Percentiles rank a stretch among this genome's conserved stretches.
Conservation (phyloP, 2,797 vertebrate genomes). For the Melanotaenia maccullochi region DNA sequence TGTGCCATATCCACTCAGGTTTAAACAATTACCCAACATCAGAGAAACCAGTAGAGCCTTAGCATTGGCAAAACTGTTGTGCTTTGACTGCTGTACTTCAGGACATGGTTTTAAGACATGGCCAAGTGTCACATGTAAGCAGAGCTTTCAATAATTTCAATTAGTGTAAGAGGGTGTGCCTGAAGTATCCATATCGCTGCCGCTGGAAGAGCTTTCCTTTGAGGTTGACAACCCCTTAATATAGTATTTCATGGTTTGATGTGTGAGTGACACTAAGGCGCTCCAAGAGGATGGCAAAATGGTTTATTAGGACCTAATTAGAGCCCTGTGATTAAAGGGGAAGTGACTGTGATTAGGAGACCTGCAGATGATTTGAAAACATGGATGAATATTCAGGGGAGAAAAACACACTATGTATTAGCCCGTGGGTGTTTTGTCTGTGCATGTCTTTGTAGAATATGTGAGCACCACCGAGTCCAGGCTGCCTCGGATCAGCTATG, state of each 20-base stretch:
- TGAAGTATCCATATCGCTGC: slow-evolving; percentile 76
- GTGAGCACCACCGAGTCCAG: slow-evolving; percentile 34
- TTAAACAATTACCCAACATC: slow-evolving; percentile 85
- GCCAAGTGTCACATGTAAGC: slow-evolving; percentile 77
- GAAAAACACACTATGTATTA: slow-evolving; percentile 60
- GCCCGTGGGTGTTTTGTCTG: slow-evolving; percentile 44
- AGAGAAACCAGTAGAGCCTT: slow-evolving; percentile 75
- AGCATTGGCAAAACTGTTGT: slow-evolving; percentile 68
- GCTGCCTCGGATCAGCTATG: slow-evolving; percentile 43
- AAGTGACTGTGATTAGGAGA: slow-evolving; percentile 87
- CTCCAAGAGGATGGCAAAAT: slow-evolving; percentile 82
- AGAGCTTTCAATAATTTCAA: slow-evolving; percentile 82
- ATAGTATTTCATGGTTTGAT: slow-evolving; percentile 82
- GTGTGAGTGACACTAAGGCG: slow-evolving; percentile 82
- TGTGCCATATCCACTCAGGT: slow-evolving; percentile 83
- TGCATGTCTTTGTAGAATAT: slow-evolving; percentile 48
- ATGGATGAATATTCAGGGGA: slow-evolving; percentile 84
- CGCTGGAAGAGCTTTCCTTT: slow-evolving; percentile 76
- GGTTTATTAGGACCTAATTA: slow-evolving; percentile 87
- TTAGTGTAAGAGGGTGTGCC: slow-evolving; percentile 80
- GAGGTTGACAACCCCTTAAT: slow-evolving; percentile 82
- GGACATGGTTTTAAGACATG: slow-evolving; percentile 67
- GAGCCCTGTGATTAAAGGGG: slow-evolving; percentile 86
- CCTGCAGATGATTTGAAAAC: slow-evolving; percentile 81
- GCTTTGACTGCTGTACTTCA: slow-evolving; percentile 64